A percentile compares a stretch with the other conserved stretches of the same genome.
phyloP scores from a whole-genome alignment of 2,888 invertebrate species.

The Monopis laevigella region DNA sequence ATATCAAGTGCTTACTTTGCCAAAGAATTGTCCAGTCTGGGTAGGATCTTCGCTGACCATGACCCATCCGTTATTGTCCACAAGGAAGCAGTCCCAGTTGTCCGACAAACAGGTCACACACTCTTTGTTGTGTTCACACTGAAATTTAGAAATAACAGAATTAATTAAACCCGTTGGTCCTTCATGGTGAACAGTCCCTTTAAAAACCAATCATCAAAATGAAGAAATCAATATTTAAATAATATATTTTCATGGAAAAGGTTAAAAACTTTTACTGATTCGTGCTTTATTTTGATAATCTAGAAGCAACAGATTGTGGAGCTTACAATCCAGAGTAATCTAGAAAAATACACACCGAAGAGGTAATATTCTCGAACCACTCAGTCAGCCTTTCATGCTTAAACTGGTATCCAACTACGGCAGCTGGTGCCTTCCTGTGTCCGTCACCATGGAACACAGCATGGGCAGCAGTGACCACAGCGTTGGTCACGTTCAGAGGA shows the following conservation, averaged over 20 bases:
- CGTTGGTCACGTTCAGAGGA: constrained; percentile 68
- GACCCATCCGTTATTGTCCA: constrained; percentile 92
- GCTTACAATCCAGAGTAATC: too few relatives aligned
- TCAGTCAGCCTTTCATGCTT: constrained; percentile 79
- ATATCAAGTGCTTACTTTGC: constrained; percentile 68
- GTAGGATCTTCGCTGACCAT: constrained; percentile 76
- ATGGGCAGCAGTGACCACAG: constrained; percentile 85
- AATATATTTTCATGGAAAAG: too few relatives aligned
- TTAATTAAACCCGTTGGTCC: too few relatives aligned
- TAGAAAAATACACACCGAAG: constrained; percentile 64
- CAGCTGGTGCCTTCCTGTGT: constrained; percentile 71
- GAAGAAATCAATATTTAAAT: too few relatives aligned
- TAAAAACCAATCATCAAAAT: too few relatives aligned
- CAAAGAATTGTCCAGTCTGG: constrained; percentile 88
- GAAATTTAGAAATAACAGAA: too few relatives aligned
- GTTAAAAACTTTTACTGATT: too few relatives aligned
- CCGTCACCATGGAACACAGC: constrained; percentile 78
- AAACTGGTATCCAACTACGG: constrained; percentile 83
- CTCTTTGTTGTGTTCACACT: constrained; percentile 60
- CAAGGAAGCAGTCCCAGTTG: constrained; percentile 80
- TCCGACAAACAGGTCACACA: constrained; percentile 65
- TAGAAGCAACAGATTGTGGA: too few relatives aligned
- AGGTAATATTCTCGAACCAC: constrained; percentile 83
- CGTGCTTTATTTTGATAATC: constrained; percentile 3
- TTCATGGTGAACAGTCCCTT: too few relatives aligned